These are phyloP conservation scores for Erebia palarica DNA, from an alignment of 2,888 invertebrate species.

Conservation along the genomic window DNA sequence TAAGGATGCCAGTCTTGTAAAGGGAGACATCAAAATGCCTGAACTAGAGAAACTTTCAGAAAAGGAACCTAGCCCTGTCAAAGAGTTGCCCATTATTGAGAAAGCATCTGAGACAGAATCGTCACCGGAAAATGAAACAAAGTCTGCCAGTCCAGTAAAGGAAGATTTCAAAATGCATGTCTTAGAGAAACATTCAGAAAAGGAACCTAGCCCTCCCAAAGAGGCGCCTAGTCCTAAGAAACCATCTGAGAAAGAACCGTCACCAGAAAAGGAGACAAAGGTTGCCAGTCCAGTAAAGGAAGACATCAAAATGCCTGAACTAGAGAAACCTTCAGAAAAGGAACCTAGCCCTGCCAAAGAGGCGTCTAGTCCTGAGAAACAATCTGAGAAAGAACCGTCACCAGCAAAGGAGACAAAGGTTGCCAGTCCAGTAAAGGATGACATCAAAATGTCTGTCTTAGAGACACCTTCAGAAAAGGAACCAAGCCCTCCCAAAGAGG, in stretches of 20 bases:
- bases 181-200: slow-evolving; percentile 2
- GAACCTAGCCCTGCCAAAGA: slow-evolving; percentile 2
- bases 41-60: background rate
- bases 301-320: background rate
- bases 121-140: too few relatives aligned
- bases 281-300: background rate
- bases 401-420: background rate
- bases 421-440: background rate
- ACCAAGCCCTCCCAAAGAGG: slow-evolving; percentile 17
- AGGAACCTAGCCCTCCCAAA: slow-evolving; percentile 20
- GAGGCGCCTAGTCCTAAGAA: background rate
- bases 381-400: background rate
- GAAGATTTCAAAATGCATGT: background rate
- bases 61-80: slow-evolving; percentile 30
- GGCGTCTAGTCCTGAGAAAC: background rate
- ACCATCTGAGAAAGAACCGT: background rate
- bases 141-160: background rate
- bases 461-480: background rate
- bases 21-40: background rate
- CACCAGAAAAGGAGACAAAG: background rate
- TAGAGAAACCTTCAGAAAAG: background rate
- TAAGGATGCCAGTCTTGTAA: background rate
- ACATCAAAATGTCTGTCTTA: background rate
- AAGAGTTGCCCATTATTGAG: background rate
- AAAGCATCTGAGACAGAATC: background rate